Evolutionary conservation across 2,113 vertebrate genomes (phyloP), one percentile per base, ranked within the genome.

Genomic region (Ivindomyrus marchei): DNA sequence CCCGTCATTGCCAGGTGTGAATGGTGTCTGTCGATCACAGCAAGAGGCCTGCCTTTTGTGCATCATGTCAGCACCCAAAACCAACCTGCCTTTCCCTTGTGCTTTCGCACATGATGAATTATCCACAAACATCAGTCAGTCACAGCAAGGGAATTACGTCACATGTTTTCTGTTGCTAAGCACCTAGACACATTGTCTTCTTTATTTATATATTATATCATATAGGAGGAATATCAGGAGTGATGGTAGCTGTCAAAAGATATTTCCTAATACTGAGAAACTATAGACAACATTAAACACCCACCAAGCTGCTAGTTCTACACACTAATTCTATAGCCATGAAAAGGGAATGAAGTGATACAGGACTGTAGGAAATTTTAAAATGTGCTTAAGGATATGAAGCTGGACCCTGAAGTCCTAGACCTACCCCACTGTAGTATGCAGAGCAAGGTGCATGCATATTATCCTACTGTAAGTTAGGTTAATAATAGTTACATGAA

Each of bases 1-100:
- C 58, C 83, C 86, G 83, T 42, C 87, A 89, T 45, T 24, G 87
- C 36, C 27, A n/a, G 77, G 90, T 89, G 89, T 91, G 84, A 91
- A 92, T 88, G 84, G 36, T 47, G 31, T 52, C 31, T 66, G 88
- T 88, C 62, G 66, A 89, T 53, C 46, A 42, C n/a, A 3, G 70
- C 49, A 58, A 83, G 62, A 91, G n/a, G 17, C 52, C 47, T 88
- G 86, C 50, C 31, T 17, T 53, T 52, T 27, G 4, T 31, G 15
- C 3, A 24, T 4, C 27, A 11, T 8, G 13, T 53, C 31, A 58
- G 27, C 86, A 56, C 17, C 27, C 24, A 58, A 8, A 11, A 31
- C 31, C 86, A 88, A 56, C n/a, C 4, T 52, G 86, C 17, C 46
- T 27, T 31, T 42, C 11, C 21, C 36, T 53, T 27, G 13, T 47